Evolutionary conservation across 2,888 invertebrate genomes (phyloP).

Genomic region (Eremobia ochroleuca): DNA sequence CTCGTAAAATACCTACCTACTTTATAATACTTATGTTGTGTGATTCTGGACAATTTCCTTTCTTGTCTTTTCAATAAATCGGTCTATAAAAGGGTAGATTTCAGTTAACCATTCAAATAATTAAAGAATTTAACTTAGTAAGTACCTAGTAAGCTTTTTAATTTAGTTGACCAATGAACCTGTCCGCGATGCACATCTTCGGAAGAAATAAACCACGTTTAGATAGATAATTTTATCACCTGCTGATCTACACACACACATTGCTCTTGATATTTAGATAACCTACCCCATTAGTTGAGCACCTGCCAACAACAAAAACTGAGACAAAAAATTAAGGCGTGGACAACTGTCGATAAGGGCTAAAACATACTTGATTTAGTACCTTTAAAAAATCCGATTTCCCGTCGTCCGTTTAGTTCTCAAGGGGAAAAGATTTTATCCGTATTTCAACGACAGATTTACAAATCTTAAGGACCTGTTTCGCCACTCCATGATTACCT

Average conservation of each 20-base stretch:
- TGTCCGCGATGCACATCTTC: not conserved
- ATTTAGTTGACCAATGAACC: not conserved
- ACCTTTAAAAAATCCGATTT: not conserved
- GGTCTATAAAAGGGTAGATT: too few species aligned
- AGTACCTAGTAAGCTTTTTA: not conserved
- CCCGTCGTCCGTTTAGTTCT: not conserved
- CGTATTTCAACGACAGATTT: constrained; percentile 13
- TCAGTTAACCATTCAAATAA: too few species aligned
- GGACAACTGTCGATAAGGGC: constrained; percentile 31
- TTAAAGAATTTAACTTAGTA: too few species aligned
- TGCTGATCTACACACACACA: constrained; percentile 29
- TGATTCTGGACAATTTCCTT: too few species aligned
- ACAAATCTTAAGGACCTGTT: constrained; percentile 19
- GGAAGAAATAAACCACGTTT: constrained; percentile 18
- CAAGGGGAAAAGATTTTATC: constrained; percentile 13
- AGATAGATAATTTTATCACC: constrained; percentile 8
- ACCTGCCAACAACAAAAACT: constrained; percentile 51
- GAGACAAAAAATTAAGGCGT: constrained; percentile 46
- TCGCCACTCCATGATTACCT: constrained; percentile 1
- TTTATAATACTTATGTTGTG: too few species aligned
- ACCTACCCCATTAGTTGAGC: constrained; percentile 11
- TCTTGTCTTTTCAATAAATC: too few species aligned
- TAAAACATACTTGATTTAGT: constrained; percentile 20
- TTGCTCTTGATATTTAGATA: constrained; percentile 41
- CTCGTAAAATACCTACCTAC: too few species aligned